phyloP scores from a whole-genome alignment of 2,888 invertebrate genomes.

The Lithophane ornitopus region DNA sequence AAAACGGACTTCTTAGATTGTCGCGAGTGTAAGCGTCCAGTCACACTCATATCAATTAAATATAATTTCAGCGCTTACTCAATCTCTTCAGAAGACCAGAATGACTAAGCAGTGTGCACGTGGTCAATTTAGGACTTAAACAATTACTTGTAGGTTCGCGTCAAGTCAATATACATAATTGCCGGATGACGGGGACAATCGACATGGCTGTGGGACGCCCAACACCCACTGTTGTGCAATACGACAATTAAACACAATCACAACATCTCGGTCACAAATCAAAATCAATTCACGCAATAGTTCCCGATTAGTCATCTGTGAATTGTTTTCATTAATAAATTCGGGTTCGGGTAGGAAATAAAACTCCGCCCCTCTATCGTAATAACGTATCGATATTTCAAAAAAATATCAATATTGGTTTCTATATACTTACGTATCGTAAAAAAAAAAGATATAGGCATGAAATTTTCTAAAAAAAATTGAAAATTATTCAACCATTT shows the following conservation, averaged over 20 bases:
- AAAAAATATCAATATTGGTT: no score
- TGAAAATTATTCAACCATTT: no score
- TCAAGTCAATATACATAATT: slow-evolving; percentile 72
- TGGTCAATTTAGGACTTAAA: slow-evolving; percentile 72
- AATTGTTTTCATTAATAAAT: slow-evolving; percentile 45
- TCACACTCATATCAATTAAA: slow-evolving; percentile 49
- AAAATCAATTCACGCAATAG: slow-evolving; percentile 74
- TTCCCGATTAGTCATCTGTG: slow-evolving; percentile 40
- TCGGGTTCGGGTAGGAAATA: no score
- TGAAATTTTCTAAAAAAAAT: no score
- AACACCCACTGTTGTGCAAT: slow-evolving; percentile 75
- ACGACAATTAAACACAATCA: slow-evolving; percentile 78
- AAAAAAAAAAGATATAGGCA: no score
- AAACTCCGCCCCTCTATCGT: no score
- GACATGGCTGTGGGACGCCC: slow-evolving; percentile 60
- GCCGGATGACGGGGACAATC: slow-evolving; percentile 58
- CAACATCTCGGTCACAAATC: slow-evolving; percentile 75
- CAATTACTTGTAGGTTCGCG: slow-evolving; percentile 72
- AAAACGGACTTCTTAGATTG: no score
- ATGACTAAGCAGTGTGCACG: slow-evolving; percentile 66
- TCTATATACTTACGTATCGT: no score
- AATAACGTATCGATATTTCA: no score
- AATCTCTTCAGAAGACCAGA: slow-evolving; percentile 47
- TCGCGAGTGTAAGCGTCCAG: no score
- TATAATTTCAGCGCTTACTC: slow-evolving; percentile 54